These are phyloP conservation scores for Peromyscus melanophrys DNA, from an alignment of 2,797 vertebrate genomes.

Conservation along the genomic window DNA sequence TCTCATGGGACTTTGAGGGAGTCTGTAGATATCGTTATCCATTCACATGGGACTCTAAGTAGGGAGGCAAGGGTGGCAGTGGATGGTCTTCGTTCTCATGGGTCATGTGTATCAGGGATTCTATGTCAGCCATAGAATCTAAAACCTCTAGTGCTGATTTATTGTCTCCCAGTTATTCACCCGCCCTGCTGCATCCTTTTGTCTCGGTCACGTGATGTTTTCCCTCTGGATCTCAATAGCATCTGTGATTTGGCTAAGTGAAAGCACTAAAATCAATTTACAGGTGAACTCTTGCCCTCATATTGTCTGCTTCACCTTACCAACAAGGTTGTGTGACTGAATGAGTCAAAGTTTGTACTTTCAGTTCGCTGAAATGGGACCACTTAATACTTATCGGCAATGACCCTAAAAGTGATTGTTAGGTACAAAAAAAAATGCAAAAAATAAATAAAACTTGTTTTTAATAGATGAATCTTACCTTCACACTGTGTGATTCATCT, in stretches of 20 bases:
- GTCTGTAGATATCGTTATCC: neutral
- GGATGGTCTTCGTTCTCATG: neutral
- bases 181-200: neutral
- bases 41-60: neutral
- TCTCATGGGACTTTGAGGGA: neutral
- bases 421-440: neutral
- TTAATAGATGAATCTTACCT: neutral
- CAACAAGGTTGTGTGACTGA: neutral
- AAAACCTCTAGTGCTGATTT: neutral
- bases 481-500: neutral
- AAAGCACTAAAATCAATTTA: constrained; percentile 37
- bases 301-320: constrained; percentile 3
- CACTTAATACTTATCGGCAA: neutral
- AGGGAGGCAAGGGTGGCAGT: neutral
- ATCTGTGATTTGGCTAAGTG: constrained; percentile 6
- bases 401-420: neutral
- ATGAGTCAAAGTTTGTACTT: constrained; percentile 7
- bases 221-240: neutral
- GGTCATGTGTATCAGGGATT: neutral
- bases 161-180: neutral
- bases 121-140: neutral
- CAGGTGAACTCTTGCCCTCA: constrained; percentile 9
- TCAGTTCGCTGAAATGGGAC: neutral
- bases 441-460: neutral
- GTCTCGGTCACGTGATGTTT: neutral